Conservation (phyloP, 2,113 vertebrate species). For the Daphoenositta chrysoptera region DNA sequence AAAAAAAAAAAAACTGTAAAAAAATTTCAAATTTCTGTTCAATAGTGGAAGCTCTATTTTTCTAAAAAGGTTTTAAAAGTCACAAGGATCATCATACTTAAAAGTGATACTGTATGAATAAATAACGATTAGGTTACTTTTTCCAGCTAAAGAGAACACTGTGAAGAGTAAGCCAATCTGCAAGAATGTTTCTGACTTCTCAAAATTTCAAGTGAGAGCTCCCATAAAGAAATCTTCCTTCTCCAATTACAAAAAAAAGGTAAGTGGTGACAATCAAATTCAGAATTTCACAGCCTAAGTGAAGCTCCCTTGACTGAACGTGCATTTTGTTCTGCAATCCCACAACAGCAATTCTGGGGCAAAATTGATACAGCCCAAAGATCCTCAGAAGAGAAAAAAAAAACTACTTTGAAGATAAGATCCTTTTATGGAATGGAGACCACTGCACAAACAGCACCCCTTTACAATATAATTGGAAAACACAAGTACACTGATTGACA, state of each 20-base stretch:
- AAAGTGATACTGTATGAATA: constrained; percentile 27
- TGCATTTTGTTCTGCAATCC: background rate
- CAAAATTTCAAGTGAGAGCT: constrained; percentile 8
- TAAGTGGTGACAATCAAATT: constrained; percentile 6
- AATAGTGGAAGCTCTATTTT: constrained; percentile 17
- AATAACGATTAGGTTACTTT: constrained; percentile 20
- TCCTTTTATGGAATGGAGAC: background rate
- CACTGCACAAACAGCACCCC: background rate
- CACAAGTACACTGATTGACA: constrained; percentile 7
- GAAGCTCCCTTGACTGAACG: background rate
- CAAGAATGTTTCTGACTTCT: constrained; percentile 19
- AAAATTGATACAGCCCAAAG: constrained; percentile 13
- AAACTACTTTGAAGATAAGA: constrained; percentile 25
- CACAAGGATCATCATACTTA: constrained; percentile 21
- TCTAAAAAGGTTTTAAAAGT: constrained; percentile 48
- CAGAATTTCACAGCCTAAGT: constrained; percentile 14
- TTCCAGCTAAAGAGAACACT: constrained; percentile 7
- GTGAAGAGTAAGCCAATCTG: constrained; percentile 26
- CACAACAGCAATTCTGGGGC: constrained; percentile 6
- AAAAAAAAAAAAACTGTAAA: background rate
- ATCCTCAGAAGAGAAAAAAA: constrained; percentile 37
- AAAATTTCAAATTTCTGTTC: constrained; percentile 6
- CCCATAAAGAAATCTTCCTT: constrained; percentile 8
- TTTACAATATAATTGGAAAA: constrained; percentile 20
- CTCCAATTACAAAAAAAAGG: background rate